Evolutionary conservation across 2,113 vertebrate genomes (phyloP).

Genomic region (Laticauda colubrina): DNA sequence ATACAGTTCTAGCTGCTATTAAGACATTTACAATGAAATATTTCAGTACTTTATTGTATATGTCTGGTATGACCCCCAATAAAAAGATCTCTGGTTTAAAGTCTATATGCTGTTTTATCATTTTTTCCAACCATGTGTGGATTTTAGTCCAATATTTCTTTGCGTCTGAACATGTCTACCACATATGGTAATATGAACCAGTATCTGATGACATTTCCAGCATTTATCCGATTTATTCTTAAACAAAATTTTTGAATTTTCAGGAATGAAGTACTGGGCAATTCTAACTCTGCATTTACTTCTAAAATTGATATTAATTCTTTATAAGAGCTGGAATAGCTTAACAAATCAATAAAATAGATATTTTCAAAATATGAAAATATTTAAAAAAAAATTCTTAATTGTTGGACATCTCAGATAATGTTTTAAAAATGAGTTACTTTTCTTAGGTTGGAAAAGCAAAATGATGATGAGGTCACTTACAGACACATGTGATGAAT

Average conservation of each 20-base stretch:
- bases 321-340: background rate
- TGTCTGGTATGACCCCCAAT: no score
- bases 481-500: background rate
- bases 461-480: background rate
- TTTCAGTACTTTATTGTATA: no score
- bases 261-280: background rate
- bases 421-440: background rate
- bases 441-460: background rate
- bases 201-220: no score
- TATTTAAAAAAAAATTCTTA: background rate
- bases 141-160: no score
- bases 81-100: no score
- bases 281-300: background rate
- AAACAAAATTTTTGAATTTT: background rate
- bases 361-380: background rate
- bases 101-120: no score
- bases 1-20: no score
- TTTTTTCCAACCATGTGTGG: no score
- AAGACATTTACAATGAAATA: no score
- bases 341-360: background rate
- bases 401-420: background rate
- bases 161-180: no score
- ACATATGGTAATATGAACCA: no score
- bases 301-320: background rate
- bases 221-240: no score